Percentiles rank a stretch among this genome's conserved stretches.
Conservation (phyloP, 2,113 vertebrate genomes). For the Uria aalge region DNA sequence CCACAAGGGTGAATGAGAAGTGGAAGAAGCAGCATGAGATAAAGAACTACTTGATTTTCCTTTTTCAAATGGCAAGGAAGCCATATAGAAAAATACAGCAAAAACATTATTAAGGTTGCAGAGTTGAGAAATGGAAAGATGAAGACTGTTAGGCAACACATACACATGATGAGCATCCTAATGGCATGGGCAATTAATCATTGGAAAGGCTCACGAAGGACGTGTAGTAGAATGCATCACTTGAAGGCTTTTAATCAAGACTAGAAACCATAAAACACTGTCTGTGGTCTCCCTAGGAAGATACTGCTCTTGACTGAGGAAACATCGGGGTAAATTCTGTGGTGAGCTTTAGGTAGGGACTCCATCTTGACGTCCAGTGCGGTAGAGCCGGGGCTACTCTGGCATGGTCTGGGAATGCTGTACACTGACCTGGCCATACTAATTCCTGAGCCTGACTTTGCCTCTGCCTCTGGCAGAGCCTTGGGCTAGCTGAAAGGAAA, state of each 20-base stretch:
- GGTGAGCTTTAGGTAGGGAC: neutral
- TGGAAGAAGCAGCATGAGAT: neutral
- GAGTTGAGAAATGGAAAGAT: neutral
- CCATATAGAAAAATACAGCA: neutral
- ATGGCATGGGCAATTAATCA: neutral
- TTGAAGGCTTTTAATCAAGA: neutral
- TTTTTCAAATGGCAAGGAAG: neutral
- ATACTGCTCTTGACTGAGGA: neutral
- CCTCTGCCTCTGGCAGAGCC: neutral
- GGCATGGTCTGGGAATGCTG: neutral
- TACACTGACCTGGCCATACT: neutral
- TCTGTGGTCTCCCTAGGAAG: neutral
- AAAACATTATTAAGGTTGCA: neutral
- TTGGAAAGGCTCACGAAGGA: neutral
- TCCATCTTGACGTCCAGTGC: fast-evolving
- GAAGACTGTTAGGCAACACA: neutral
- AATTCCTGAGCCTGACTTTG: neutral
- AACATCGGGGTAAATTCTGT: neutral
- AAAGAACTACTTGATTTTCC: neutral
- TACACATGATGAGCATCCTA: neutral
- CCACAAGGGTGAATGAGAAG: neutral
- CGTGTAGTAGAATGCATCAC: neutral
- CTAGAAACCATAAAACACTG: neutral
- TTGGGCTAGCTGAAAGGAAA: neutral
- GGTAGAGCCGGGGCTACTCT: neutral